A percentile compares a stretch with the other conserved stretches of the same genome.
phyloP scores from a whole-genome alignment of 2,888 invertebrate species.

The Aproaerema taeniolella region DNA sequence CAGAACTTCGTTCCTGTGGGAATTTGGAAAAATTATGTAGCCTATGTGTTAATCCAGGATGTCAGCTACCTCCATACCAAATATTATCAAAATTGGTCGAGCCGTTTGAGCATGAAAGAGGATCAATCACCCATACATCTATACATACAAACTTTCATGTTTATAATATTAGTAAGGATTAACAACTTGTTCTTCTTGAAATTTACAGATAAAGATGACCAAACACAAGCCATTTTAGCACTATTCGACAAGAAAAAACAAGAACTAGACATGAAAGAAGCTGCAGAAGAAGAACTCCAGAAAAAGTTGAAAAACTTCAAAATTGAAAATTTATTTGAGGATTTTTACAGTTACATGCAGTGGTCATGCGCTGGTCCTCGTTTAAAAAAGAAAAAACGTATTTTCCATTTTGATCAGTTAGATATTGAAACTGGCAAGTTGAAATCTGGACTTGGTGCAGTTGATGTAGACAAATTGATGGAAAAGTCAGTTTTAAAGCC shows the following conservation, averaged over 20 bases:
- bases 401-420: slow-evolving; percentile 59
- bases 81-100: too few relatives aligned
- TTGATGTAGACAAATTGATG: slow-evolving; percentile 76
- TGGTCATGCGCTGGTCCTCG: slow-evolving; percentile 50
- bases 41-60: too few relatives aligned
- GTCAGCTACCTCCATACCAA: too few relatives aligned
- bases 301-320: slow-evolving; percentile 50
- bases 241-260: slow-evolving; percentile 54
- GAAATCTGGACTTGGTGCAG: slow-evolving; percentile 53
- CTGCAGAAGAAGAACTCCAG: slow-evolving; percentile 44
- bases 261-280: slow-evolving; percentile 42
- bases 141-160: too few relatives aligned
- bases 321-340: slow-evolving; percentile 48
- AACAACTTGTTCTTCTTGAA: too few relatives aligned
- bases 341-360: slow-evolving; percentile 60
- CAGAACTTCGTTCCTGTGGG: too few relatives aligned
- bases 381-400: slow-evolving; percentile 43
- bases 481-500: slow-evolving; percentile 79
- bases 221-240: slow-evolving; percentile 40
- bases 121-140: too few relatives aligned
- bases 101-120: too few relatives aligned
- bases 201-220: slow-evolving; percentile 52
- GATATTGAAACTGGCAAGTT: slow-evolving; percentile 57
- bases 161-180: too few relatives aligned
- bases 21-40: too few relatives aligned